Evolutionary conservation across 1,140 invertebrate species (phyloP).

Genomic region (Drosophila bifasciata): DNA sequence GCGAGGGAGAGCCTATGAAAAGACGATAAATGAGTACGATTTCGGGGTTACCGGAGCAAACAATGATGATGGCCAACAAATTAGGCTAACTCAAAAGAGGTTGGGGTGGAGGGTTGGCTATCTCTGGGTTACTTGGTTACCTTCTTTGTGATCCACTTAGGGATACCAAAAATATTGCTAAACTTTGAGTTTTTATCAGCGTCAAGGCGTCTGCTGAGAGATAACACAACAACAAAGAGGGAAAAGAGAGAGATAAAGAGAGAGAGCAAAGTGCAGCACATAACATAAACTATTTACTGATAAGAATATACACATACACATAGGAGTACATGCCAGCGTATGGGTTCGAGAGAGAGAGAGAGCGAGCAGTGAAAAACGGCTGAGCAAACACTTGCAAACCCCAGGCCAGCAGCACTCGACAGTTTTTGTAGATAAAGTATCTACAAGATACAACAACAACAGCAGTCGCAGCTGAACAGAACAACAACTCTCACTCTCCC

Average conservation of each 20-base stretch:
- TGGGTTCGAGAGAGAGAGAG: constrained; percentile 2
- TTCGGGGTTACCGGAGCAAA: constrained; percentile 40
- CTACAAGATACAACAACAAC: constrained; percentile 51
- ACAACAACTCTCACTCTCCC: background rate
- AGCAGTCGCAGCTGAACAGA: no score
- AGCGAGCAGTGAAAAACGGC: constrained; percentile 49
- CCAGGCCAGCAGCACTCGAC: constrained; percentile 56
- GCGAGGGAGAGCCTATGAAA: constrained; percentile 43
- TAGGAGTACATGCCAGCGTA: background rate
- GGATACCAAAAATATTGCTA: constrained; percentile 3
- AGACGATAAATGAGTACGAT: constrained; percentile 61
- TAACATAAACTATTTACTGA: constrained; percentile 78
- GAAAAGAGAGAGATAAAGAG: background rate
- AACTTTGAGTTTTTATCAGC: constrained; percentile 44
- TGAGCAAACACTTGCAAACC: constrained; percentile 75
- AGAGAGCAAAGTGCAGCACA: constrained; percentile 53
- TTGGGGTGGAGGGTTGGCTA: constrained; percentile 25
- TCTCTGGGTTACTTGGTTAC: constrained; percentile 16
- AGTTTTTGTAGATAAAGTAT: constrained; percentile 71
- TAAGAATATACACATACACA: constrained; percentile 48
- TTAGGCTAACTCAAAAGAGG: constrained; percentile 33
- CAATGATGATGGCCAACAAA: constrained; percentile 53
- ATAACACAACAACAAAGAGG: constrained; percentile 48
- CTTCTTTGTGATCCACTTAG: constrained; percentile 7
- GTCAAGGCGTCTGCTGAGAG: constrained; percentile 44